These are phyloP conservation scores for Luffia ferchaultella DNA, from an alignment of 2,888 invertebrate species.

Conservation along the genomic window DNA sequence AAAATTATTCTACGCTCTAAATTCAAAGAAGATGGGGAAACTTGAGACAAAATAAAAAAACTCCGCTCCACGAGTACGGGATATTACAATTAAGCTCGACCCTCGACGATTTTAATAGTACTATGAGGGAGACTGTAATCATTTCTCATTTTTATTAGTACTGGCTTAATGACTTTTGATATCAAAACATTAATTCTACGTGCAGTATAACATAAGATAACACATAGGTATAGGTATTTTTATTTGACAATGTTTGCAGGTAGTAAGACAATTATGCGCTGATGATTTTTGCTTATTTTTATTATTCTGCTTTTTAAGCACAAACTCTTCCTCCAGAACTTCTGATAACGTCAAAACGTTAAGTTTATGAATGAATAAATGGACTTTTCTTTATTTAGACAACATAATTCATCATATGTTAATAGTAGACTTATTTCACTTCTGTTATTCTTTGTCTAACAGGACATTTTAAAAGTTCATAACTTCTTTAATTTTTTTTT, in stretches of 20 bases:
- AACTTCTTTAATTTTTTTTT: too few species aligned
- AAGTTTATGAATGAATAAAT: too few species aligned
- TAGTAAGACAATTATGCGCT: neutral
- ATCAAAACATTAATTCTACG: neutral
- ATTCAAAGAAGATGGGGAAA: neutral
- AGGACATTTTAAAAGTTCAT: too few species aligned
- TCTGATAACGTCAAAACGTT: neutral
- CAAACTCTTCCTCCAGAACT: neutral
- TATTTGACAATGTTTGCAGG: neutral
- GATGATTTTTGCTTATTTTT: neutral
- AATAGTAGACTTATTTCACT: too few species aligned
- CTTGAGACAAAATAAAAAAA: neutral
- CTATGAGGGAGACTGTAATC: neutral
- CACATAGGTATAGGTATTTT: neutral
- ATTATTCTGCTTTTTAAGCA: neutral
- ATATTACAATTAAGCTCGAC: neutral
- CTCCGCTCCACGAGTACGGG: neutral
- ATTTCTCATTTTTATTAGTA: neutral
- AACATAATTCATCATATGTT: too few species aligned
- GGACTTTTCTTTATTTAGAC: too few species aligned
- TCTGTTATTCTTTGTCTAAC: too few species aligned
- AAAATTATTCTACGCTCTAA: neutral
- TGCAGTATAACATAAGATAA: neutral
- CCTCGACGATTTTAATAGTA: neutral
- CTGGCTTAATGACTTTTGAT: neutral